Evolutionary conservation across 2,888 invertebrate genomes (phyloP), one percentile per base, ranked within the genome.

Genomic region (Nasonovia ribisnigri): DNA sequence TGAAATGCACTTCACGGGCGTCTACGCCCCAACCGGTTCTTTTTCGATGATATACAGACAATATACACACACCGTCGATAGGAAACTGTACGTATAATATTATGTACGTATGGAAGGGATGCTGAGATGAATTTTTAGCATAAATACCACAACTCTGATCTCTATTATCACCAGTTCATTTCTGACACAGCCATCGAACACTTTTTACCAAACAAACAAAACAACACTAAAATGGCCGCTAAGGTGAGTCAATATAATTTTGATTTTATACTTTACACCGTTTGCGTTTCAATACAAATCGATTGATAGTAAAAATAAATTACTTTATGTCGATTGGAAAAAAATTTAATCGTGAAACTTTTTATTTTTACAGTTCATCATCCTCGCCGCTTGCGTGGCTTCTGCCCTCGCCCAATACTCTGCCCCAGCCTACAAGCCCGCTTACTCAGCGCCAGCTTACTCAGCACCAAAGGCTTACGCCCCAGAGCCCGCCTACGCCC

Each of bases 371-470:
- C 88, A 92, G 87, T 24, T 92, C 36, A 26, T 92, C 42, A 13
- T 94, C 86, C 54, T 94, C 92, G 84, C 91, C 60, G 94, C 94
- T 42, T 93, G 94, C 94, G 67, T 46, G 94, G 94, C 95, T 95
- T 95, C 95, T 95, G 42, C 93, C 92, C 88, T 95, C 95, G 3
- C 95, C 43, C 94, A 92, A 89, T 92, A 92, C 67, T 29, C 36
- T 36, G 88, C 88, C n/a, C 77, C 77, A 0, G 77, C 77, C 3
- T 77, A 77, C 77, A 77, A 77, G 36, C 90, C 90, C 13, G 57
- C 89, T 1, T 88, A 88, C 88, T 48, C 88, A 8, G 88, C 88
- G 10, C 90, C 90, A 11, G 67, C 88, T 48, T 93, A 93, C 93
- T 13, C 92, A 5, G 90, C 90, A 36, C 84, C 91, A 29, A 91